Evolutionary conservation across 64 coral and sea anemone genomes (phyloP), one percentile per base, ranked within the genome.

Genomic region (Exaiptasia diaphana): DNA sequence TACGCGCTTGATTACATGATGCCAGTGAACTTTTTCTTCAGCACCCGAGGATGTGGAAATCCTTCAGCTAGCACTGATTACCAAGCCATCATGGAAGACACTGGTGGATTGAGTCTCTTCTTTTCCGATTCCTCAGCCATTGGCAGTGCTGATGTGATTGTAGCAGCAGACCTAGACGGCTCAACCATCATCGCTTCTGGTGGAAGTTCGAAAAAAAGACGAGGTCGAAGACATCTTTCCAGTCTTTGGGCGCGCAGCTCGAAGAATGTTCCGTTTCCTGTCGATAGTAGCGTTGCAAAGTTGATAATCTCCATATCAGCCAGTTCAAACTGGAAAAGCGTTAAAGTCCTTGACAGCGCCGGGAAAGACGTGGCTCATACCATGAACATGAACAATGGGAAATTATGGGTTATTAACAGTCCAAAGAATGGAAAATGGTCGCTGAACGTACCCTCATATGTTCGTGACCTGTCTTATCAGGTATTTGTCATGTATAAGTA

Each of bases 391-490:
- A 20, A 61, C 13, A 27, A 58, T 23, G 83, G 82, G 8, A 64
- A 81, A 32, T 43, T 92, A 42, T 92, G 90, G 90, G 31, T 87
- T 1, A 75, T 92, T n/a, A 14, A 86, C 9, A 54, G n/a, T 38
- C 90, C 90, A 20, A n/a, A 22, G 2, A 40, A 27, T 12, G 90
- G 90, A 22, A 56, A 22, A 20, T 92, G 90, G 90, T 45, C 8
- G 28, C 43, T 92, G 54, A 21, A 64, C 7, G 21, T 92, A 11
- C 76, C 90, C 35, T 38, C 43, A 26, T 8, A 29, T 14, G 50
- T 81, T 9, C 72, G 76, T 18, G 82, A 36, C n/a, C 77, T 85
- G 13, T 80, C 82, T 15, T 86, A 85, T 26, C 75, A 86, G 75
- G 90, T 92, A 73, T 12, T 10, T 1, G 34, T 29, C 24, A 0